A percentile compares a stretch with the other conserved stretches of the same genome.
Evolutionary conservation across 2,888 invertebrate genomes (phyloP).

Genomic region (Drosophila paranaensis): DNA sequence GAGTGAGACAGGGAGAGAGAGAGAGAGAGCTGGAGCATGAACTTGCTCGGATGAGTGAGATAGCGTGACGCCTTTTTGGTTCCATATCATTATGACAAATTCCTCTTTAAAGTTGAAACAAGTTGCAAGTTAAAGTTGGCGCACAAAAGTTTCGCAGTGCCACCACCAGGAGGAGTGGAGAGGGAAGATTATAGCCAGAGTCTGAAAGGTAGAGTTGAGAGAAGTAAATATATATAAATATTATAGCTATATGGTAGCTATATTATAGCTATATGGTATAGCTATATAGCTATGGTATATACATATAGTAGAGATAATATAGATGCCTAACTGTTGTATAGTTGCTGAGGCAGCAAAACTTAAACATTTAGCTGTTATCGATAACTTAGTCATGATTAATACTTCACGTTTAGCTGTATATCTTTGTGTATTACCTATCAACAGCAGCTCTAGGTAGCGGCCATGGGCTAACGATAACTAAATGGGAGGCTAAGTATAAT

Average conservation of each 20-base stretch:
- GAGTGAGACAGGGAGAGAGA: not conserved
- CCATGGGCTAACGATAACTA: not conserved
- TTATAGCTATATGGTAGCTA: not conserved
- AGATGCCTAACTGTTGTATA: not conserved
- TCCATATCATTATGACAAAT: slow-evolving; percentile 24
- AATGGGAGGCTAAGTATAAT: not conserved
- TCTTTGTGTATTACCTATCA: not conserved
- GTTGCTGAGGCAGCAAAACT: not conserved
- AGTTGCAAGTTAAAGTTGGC: slow-evolving; percentile 13
- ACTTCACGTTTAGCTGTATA: too few species aligned
- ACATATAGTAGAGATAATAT: not conserved
- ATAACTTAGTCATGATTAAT: not conserved
- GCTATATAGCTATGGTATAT: too few species aligned
- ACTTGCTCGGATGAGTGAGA: slow-evolving; percentile 1
- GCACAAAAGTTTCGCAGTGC: slow-evolving; percentile 14
- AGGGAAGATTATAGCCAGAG: not conserved
- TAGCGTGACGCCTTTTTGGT: not conserved
- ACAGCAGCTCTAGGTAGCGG: not conserved
- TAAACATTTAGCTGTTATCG: not conserved
- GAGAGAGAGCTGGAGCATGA: not conserved
- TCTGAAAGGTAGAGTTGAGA: not conserved
- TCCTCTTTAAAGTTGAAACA: slow-evolving; percentile 24
- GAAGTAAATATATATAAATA: not conserved
- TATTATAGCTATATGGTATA: not conserved
- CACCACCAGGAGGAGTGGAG: not conserved